Conservation (phyloP, 2,113 vertebrate species). For the Brevimyrus niger region DNA sequence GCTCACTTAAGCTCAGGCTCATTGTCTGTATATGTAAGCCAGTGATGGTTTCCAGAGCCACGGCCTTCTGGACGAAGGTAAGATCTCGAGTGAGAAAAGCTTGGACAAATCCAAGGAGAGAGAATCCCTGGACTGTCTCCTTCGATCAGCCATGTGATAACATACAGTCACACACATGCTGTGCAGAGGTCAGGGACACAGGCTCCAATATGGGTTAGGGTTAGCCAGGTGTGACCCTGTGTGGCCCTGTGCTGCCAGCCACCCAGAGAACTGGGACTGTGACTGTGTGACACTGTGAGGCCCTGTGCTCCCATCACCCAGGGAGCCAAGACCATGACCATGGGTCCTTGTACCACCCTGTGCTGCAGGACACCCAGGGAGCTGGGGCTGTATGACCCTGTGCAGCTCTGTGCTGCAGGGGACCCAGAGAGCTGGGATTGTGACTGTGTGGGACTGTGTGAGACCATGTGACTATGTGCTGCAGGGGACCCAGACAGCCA, state of each 20-base stretch:
- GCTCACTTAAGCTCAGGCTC: neutral
- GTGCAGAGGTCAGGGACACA: neutral
- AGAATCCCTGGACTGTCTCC: neutral
- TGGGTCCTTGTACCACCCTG: neutral
- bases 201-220: too few species aligned
- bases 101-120: neutral
- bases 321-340: neutral
- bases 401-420: fast-evolving
- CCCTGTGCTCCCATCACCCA: neutral
- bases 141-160: neutral
- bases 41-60: neutral
- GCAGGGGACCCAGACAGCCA: neutral
- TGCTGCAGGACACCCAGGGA: neutral
- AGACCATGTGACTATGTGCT: neutral
- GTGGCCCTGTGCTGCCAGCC: neutral
- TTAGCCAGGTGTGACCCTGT: neutral
- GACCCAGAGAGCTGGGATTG: neutral
- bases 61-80: neutral
- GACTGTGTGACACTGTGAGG: neutral
- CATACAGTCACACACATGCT: neutral
- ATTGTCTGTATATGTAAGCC: neutral
- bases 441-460: neutral
- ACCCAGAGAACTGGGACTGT: neutral
- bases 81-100: neutral
- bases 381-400: neutral